Evolutionary conservation across 2,797 vertebrate genomes (phyloP).

Genomic region (Pyrrhura leucotis): DNA sequence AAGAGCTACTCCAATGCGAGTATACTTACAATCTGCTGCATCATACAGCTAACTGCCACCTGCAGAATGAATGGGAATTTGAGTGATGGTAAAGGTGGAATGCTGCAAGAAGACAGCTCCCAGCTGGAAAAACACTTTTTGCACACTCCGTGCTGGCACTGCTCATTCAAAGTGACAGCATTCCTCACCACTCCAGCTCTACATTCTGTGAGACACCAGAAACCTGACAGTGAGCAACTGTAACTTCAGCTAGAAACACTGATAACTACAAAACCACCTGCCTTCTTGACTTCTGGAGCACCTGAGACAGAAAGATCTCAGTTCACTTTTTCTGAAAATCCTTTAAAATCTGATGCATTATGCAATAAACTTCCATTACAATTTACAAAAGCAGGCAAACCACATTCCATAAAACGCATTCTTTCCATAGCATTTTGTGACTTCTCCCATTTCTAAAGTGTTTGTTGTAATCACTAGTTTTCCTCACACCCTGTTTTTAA

Average conservation of each 20-base stretch:
- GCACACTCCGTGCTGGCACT: not conserved
- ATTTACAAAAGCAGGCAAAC: not conserved
- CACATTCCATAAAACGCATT: not conserved
- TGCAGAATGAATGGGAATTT: rapidly evolving
- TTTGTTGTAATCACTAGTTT: not conserved
- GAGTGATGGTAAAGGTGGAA: not conserved
- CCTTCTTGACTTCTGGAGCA: not conserved
- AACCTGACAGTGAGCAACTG: not conserved
- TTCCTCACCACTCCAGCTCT: not conserved
- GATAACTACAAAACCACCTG: not conserved
- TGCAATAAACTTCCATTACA: not conserved
- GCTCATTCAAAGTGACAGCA: not conserved
- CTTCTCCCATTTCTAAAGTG: not conserved
- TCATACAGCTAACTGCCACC: not conserved
- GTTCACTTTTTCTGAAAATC: not conserved
- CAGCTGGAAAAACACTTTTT: not conserved
- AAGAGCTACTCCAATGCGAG: not conserved
- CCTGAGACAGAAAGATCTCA: not conserved
- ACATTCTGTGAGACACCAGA: not conserved
- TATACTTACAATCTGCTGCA: not conserved
- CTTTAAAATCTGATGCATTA: not conserved
- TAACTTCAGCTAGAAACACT: not conserved
- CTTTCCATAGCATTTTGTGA: not conserved
- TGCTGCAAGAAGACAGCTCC: not conserved
- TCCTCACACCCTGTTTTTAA: not conserved